Percentiles rank a stretch among this genome's conserved stretches.
These are phyloP conservation scores for Diglossa brunneiventris DNA, from an alignment of 2,113 vertebrate species.

Conservation along the genomic window DNA sequence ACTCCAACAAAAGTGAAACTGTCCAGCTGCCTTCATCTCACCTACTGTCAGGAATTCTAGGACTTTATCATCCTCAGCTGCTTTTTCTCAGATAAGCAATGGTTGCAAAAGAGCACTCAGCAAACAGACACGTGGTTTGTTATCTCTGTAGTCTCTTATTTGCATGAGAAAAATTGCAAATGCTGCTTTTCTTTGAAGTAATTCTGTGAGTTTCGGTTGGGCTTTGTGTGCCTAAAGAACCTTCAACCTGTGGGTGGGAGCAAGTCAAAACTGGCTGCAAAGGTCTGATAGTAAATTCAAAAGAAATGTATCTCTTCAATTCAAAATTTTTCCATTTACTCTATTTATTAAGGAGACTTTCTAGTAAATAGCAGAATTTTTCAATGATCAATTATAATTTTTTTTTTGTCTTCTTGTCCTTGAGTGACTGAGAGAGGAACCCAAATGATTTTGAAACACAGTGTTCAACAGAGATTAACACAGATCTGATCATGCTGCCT, in stretches of 20 bases:
- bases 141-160: neutral
- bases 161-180: constrained; percentile 29
- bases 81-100: constrained; percentile 30
- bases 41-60: neutral
- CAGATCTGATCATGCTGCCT: neutral
- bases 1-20: neutral
- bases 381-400: neutral
- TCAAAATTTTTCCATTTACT: neutral
- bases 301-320: neutral
- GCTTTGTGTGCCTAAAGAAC: neutral
- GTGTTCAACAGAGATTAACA: neutral
- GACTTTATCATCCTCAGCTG: neutral
- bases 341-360: neutral
- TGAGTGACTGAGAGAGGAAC: neutral
- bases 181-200: constrained; percentile 9
- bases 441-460: neutral
- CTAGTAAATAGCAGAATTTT: neutral
- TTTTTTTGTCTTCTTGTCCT: neutral
- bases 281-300: neutral
- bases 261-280: neutral
- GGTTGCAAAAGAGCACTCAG: neutral
- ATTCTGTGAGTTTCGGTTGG: neutral
- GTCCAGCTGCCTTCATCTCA: neutral
- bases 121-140: neutral
- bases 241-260: neutral